A percentile compares a stretch with the other conserved stretches of the same genome.
phyloP scores from a whole-genome alignment of 2,797 vertebrate species.

The Coreius guichenoti region DNA sequence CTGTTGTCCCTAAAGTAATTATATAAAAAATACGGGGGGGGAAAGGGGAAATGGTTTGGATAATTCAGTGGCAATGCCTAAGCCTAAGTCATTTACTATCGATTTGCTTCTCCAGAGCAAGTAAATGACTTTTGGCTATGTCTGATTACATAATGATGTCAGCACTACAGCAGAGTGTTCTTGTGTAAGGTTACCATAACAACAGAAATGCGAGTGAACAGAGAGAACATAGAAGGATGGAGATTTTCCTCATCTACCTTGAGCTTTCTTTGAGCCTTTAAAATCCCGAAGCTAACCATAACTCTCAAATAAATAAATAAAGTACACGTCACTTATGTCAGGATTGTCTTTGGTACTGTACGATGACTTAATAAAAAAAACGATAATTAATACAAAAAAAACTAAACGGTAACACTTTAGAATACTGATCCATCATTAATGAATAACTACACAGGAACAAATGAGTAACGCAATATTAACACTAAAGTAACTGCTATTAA shows the following conservation, averaged over 20 bases:
- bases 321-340: neutral
- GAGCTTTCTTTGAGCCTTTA: neutral
- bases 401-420: no score
- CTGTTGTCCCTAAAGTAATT: neutral
- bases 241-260: conserved; percentile 1
- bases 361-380: neutral
- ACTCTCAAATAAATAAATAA: neutral
- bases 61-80: conserved; percentile 41
- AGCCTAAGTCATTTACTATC: conserved; percentile 31
- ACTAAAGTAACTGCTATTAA: no score
- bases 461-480: no score
- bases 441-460: no score
- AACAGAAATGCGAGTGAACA: conserved; percentile 4
- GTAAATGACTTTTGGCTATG: conserved; percentile 29
- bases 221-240: neutral
- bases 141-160: conserved; percentile 43
- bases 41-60: conserved; percentile 5
- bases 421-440: no score
- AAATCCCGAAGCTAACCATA: neutral
- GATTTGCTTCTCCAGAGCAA: conserved; percentile 39
- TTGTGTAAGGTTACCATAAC: conserved; percentile 44
- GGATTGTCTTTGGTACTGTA: neutral
- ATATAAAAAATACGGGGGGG: neutral
- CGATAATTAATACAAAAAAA: no score
- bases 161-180: conserved; percentile 36